Evolutionary conservation across 2,797 vertebrate species (phyloP).

Genomic region (Pogonophryne albipinna): DNA sequence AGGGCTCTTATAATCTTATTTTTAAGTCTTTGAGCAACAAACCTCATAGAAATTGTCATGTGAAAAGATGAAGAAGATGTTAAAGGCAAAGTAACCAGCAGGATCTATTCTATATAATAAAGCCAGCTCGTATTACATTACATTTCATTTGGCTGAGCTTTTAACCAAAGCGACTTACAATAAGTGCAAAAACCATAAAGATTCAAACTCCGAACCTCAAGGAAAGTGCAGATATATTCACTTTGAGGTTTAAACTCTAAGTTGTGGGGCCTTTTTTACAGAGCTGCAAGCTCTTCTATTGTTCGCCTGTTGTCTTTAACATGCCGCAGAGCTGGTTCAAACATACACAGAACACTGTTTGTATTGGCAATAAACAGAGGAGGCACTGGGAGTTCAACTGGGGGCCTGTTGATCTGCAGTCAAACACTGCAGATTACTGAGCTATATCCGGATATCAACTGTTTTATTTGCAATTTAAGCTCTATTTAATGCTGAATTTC

Average conservation of each 20-base stretch:
- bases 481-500: neutral
- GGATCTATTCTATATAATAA: neutral
- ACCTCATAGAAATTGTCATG: neutral
- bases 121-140: neutral
- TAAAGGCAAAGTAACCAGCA: neutral
- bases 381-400: conserved; percentile 26
- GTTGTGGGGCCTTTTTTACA: neutral
- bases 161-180: too few relatives aligned
- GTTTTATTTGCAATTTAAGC: too few relatives aligned
- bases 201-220: too few relatives aligned
- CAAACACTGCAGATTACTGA: too few relatives aligned
- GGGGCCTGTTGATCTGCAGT: too few relatives aligned
- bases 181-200: too few relatives aligned
- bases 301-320: conserved; percentile 3
- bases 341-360: conserved; percentile 8
- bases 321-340: neutral
- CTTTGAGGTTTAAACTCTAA: too few relatives aligned
- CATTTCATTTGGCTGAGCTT: too few relatives aligned
- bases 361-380: neutral
- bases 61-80: neutral
- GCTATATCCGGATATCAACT: too few relatives aligned
- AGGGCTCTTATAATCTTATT: neutral
- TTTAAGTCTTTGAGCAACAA: neutral
- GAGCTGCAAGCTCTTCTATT: conserved; percentile 4
- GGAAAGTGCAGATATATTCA: too few relatives aligned